Percentiles rank a stretch among this genome's conserved stretches.
These are phyloP conservation scores for Troides oblongomaculatus DNA, from an alignment of 2,888 invertebrate genomes.

Conservation along the genomic window DNA sequence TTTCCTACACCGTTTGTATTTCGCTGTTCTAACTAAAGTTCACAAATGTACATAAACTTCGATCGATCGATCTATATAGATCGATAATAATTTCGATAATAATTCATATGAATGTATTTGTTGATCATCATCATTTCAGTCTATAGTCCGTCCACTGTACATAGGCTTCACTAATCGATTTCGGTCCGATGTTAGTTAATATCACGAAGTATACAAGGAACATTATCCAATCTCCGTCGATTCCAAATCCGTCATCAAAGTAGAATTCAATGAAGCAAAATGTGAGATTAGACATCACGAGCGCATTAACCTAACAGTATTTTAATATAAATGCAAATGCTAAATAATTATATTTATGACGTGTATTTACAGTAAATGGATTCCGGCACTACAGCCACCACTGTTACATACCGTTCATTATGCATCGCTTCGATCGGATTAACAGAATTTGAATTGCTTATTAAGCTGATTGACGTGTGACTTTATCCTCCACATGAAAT, in stretches of 20 bases:
- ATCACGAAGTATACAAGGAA: no score
- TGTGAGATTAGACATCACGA: slow-evolving; percentile 27
- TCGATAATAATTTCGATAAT: no score
- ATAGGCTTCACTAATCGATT: no score
- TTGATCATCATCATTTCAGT: no score
- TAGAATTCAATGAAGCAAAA: slow-evolving; percentile 14
- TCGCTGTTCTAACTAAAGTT: no score
- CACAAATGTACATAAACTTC: no score
- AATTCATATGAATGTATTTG: no score
- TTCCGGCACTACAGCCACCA: slow-evolving; percentile 45
- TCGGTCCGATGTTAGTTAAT: no score
- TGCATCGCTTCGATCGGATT: slow-evolving; percentile 64
- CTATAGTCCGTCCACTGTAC: no score
- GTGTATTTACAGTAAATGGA: slow-evolving; percentile 39
- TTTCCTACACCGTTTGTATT: no score
- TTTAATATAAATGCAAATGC: slow-evolving; percentile 22
- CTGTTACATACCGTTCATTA: slow-evolving; percentile 40
- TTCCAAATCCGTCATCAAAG: background rate
- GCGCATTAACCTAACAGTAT: slow-evolving; percentile 4
- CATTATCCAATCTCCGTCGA: no score
- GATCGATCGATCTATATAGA: no score
- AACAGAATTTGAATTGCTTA: slow-evolving; percentile 74
- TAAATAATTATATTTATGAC: slow-evolving; percentile 28
- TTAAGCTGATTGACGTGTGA: slow-evolving; percentile 72
- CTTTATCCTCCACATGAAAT: slow-evolving; percentile 40